Conservation (phyloP, 2,888 invertebrate species). For the Acronicta alni region DNA sequence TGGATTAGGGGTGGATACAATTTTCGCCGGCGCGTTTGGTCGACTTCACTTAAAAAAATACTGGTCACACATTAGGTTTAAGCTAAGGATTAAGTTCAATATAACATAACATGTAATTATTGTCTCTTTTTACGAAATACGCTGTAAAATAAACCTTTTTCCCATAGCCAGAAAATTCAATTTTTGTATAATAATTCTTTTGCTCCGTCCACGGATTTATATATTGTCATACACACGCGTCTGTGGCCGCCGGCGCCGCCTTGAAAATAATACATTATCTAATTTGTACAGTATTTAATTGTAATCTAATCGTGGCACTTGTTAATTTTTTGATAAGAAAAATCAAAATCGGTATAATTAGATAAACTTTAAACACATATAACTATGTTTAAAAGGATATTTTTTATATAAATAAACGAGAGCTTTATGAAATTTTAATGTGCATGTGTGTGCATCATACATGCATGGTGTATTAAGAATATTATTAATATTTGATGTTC, state of each 20-base stretch:
- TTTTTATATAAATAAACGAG: too few species aligned
- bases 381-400: neutral
- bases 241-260: too few species aligned
- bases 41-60: neutral
- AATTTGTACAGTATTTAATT: slow-evolving; percentile 18
- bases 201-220: too few species aligned
- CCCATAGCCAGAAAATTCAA: too few species aligned
- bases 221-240: too few species aligned
- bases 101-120: too few species aligned
- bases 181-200: too few species aligned
- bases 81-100: neutral
- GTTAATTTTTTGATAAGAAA: slow-evolving; percentile 28
- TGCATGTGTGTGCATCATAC: too few species aligned
- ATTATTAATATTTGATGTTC: neutral
- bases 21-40: neutral
- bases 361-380: slow-evolving; percentile 13
- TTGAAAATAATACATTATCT: slow-evolving; percentile 9
- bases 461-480: too few species aligned
- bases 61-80: neutral
- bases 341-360: slow-evolving; percentile 35
- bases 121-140: too few species aligned
- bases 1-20: slow-evolving; percentile 11
- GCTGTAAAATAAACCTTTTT: too few species aligned
- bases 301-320: slow-evolving; percentile 27
- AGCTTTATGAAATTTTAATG: too few species aligned